Evolutionary conservation across 2,113 vertebrate genomes (phyloP), one percentile per base, ranked within the genome.

Genomic region (Bucco capensis): DNA sequence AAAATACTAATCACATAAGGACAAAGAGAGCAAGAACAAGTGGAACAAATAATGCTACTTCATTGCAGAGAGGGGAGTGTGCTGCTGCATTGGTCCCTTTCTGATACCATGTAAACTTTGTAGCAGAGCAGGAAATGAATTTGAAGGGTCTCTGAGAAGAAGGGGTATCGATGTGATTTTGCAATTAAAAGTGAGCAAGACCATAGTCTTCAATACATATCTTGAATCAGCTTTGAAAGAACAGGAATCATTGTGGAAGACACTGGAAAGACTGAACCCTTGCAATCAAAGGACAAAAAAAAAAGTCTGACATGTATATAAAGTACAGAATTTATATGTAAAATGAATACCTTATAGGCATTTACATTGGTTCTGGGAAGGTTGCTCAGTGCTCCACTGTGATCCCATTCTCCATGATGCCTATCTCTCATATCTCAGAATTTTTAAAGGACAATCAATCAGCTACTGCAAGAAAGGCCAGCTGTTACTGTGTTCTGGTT

Each of bases 21-120:
- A 56, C 2, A 72, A 60, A 88, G 49, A 88, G 22, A 37, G 44
- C 8, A 69, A 79, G 51, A 76, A 10, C 9, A 57, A n/a, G 11
- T 6, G 3, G 37, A 70, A 58, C 1, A 10, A 85, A 50, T 0
- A 1, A 14, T 21, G 9, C 9, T 5, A 7, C 24, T 71, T 60
- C 31, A 9, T 42, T 91, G n/a, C 33, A 80, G 51, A 38, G 3
- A 1, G 1, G 5, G 12, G 11, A 35, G 38, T 0, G 0, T 69
- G 25, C 58, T 83, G 22, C 19, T 71, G 67, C 60, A 25, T 3
- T 42, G 49, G 38, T 42, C n/a, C 8, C 12, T 73, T 58, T 53
- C 30, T 75, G 24, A 69, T 49, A 65, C 18, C 8, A 5, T 8
- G 19, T 6, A 35, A 37, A 37, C 9, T 70, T 69, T 69, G 30